A percentile compares a stretch with the other conserved stretches of the same genome.
Conservation (phyloP, 2,888 invertebrate species). For the Drosophila pseudotakahashii region DNA sequence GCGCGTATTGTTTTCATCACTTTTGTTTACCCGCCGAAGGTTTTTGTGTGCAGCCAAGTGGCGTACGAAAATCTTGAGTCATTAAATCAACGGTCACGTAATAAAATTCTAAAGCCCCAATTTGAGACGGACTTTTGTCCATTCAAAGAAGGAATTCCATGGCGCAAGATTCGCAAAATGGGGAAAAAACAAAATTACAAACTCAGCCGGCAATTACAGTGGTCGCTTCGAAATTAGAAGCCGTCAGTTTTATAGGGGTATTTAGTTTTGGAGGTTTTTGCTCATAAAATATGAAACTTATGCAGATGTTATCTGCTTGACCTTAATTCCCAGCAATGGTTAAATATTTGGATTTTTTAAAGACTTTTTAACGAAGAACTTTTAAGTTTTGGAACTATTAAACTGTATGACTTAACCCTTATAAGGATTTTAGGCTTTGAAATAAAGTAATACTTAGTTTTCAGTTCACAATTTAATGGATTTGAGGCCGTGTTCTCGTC, state of each 20-base stretch:
- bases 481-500: no score
- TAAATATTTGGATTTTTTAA: neutral
- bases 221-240: constrained; percentile 5
- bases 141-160: constrained; percentile 38
- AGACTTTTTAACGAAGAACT: neutral
- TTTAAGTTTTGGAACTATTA: neutral
- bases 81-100: constrained; percentile 64
- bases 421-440: neutral
- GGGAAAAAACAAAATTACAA: constrained; percentile 5
- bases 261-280: constrained; percentile 6
- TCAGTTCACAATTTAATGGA: no score
- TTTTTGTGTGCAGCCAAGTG: constrained; percentile 32
- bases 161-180: constrained; percentile 26
- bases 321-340: neutral
- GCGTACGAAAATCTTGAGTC: constrained; percentile 42
- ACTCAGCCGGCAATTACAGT: constrained; percentile 18
- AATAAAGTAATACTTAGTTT: no score
- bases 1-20: constrained; percentile 40
- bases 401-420: no score
- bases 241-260: neutral
- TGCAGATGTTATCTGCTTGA: neutral
- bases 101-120: constrained; percentile 64
- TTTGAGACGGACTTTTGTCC: constrained; percentile 17
- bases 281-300: constrained; percentile 6
- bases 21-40: constrained; percentile 41